These are phyloP conservation scores for Drosophila colorata DNA, from an alignment of 2,888 invertebrate species.

Conservation along the genomic window DNA sequence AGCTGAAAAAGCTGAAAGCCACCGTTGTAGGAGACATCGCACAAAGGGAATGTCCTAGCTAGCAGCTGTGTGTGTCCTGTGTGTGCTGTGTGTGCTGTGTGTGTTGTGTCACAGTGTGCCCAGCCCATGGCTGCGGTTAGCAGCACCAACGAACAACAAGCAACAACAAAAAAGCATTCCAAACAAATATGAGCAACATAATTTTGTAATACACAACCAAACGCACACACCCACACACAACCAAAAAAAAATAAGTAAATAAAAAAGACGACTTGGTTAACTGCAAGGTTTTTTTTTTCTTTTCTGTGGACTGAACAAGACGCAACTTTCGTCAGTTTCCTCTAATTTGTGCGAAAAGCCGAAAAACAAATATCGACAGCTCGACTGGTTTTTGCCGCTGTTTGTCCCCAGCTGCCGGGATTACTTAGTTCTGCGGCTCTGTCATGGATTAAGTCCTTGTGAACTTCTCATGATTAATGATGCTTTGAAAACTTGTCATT, in stretches of 20 bases:
- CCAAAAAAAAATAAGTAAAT: conserved; percentile 25
- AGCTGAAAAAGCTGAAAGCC: conserved; percentile 1
- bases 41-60: conserved; percentile 71
- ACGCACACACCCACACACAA: conserved; percentile 15
- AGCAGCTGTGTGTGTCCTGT: conserved; percentile 5
- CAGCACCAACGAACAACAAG: conserved; percentile 16
- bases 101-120: conserved; percentile 39
- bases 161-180: conserved; percentile 65
- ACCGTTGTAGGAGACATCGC: conserved; percentile 49
- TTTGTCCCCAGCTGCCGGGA: conserved; percentile 26
- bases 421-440: conserved; percentile 44
- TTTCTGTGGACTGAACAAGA: conserved; percentile 13
- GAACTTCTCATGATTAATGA: conserved; percentile 77
- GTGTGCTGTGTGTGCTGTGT: conserved; percentile 29
- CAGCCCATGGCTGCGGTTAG: conserved; percentile 40
- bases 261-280: conserved; percentile 44
- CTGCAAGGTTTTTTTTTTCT: conserved; percentile 12
- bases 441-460: conserved; percentile 69
- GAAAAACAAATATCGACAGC: conserved; percentile 76
- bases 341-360: conserved; percentile 60
- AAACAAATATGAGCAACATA: conserved; percentile 79
- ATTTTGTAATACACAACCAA: conserved; percentile 40
- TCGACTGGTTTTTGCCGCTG: conserved; percentile 21
- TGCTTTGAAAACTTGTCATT: conserved; percentile 72
- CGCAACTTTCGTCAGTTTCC: conserved; percentile 62